Base-by-base conservation (phyloP, 2,888 invertebrate genomes). In the Ormyrus nitidulus region DNA sequence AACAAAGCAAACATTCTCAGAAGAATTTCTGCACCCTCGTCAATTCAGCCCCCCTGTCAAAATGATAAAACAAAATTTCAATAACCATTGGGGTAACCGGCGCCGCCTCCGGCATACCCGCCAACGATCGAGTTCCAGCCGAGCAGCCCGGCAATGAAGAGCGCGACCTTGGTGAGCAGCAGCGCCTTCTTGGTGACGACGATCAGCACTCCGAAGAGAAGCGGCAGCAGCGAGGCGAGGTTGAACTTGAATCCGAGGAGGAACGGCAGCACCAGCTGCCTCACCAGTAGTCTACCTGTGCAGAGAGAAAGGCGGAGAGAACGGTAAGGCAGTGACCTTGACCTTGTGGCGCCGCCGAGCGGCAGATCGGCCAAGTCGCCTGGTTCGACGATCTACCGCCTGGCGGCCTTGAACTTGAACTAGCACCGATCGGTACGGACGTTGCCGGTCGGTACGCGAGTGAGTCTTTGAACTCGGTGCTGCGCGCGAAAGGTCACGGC, bases 181-280 rank as follows among this genome's bases (percentile, higher is more conserved):
- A 96, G 92, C 0, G 96, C 95, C 86, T 96, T 96, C 87, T 96
- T 96, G 34, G 95, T 94, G 3, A 96, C 91, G 61, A 96, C 86
- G 65, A 95, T 92, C 56, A 96, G 90, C 8, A 93, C 87, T 0
- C 95, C 95, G 81, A 96, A 93, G 8, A 96, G 87, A 71, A 96
- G 87, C 0, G 96, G 96, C 13, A 96, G 91, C 79, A 96, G 88
- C 0, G 95, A 95, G 1, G 94, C 93, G 62, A 96, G 91, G 86
- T 95, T 96, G 87, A 96, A 95, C 90, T 96, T 96, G 84, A 96
- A 93, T 7, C 96, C 96, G 10, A 96, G 92, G 0, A 96, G 92
- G 85, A 96, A 93, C 46, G 96, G 96, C 19, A 96, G 91, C n/a
- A 96, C 86, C 76, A 96, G 93, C 83, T 95, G 94, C 83, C 94